These are phyloP conservation scores for Chiroxiphia lanceolata DNA, from an alignment of 2,797 vertebrate genomes.

Conservation along the genomic window DNA sequence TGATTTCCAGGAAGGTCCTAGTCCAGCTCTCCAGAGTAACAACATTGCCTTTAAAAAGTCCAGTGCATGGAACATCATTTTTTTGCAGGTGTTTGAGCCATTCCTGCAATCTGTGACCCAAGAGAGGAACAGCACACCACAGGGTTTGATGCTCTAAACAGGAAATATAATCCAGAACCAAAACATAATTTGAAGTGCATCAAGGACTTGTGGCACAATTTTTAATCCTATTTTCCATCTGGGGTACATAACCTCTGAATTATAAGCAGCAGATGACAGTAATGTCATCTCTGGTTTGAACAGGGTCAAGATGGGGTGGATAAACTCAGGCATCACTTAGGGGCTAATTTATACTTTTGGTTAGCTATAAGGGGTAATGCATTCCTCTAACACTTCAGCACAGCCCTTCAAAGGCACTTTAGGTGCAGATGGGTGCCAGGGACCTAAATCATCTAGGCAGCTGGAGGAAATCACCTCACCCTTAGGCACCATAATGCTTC, in stretches of 20 bases:
- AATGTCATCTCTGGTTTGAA: background rate
- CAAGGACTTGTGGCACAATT: background rate
- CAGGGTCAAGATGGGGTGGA: background rate
- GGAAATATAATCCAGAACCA: background rate
- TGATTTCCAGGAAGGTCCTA: background rate
- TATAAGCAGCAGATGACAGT: background rate
- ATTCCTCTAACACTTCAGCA: rapidly evolving
- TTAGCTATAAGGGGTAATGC: background rate
- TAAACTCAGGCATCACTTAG: background rate
- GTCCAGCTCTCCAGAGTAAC: background rate
- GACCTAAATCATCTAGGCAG: background rate
- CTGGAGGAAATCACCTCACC: background rate
- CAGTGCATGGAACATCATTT: background rate
- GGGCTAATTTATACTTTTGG: background rate
- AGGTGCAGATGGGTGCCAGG: background rate
- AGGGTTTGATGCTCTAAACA: background rate
- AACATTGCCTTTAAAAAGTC: background rate
- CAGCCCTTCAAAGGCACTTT: background rate
- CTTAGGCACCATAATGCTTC: background rate
- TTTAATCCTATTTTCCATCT: background rate
- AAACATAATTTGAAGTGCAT: background rate
- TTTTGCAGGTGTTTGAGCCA: background rate
- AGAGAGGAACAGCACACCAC: background rate
- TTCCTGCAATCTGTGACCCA: background rate
- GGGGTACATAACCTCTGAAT: background rate